Evolutionary conservation across 2,888 invertebrate genomes (phyloP).

Genomic region (Empis livida): DNA sequence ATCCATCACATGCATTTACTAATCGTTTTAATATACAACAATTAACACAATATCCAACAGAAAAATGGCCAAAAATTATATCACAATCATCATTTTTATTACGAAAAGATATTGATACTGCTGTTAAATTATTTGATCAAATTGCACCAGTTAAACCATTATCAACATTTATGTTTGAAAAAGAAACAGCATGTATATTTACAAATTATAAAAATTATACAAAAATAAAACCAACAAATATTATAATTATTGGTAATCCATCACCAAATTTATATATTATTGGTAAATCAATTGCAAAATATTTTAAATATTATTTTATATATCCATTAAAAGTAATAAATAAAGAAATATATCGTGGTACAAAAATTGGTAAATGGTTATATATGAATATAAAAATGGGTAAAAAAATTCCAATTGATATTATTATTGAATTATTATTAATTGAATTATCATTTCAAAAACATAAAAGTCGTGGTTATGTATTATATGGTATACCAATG

Average conservation of each 20-base stretch:
- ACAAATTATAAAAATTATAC: constrained; percentile 2
- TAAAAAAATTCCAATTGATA: constrained; percentile 38
- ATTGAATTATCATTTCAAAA: constrained; percentile 39
- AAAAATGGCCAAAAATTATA: constrained; percentile 6
- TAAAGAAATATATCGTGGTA: constrained; percentile 45
- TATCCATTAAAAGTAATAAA: constrained; percentile 41
- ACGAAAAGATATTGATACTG: constrained; percentile 2
- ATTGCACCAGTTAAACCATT: not conserved
- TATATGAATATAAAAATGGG: constrained; percentile 44
- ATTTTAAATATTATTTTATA: constrained; percentile 44
- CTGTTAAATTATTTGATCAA: constrained; percentile 5
- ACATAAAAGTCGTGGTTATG: constrained; percentile 47
- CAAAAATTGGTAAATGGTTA: constrained; percentile 43
- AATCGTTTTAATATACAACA: too few species aligned
- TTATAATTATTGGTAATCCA: constrained; percentile 40
- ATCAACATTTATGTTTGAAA: not conserved
- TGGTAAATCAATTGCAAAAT: constrained; percentile 43
- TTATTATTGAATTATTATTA: constrained; percentile 40
- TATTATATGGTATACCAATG: constrained; percentile 51
- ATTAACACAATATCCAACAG: not conserved
- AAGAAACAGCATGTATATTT: constrained; percentile 1
- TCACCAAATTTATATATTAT: constrained; percentile 40
- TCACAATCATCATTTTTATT: constrained; percentile 10
- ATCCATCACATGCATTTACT: too few species aligned
- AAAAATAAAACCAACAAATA: too few species aligned